Base-by-base conservation (phyloP, 1,140 invertebrate genomes). In the Polyergus mexicanus region DNA sequence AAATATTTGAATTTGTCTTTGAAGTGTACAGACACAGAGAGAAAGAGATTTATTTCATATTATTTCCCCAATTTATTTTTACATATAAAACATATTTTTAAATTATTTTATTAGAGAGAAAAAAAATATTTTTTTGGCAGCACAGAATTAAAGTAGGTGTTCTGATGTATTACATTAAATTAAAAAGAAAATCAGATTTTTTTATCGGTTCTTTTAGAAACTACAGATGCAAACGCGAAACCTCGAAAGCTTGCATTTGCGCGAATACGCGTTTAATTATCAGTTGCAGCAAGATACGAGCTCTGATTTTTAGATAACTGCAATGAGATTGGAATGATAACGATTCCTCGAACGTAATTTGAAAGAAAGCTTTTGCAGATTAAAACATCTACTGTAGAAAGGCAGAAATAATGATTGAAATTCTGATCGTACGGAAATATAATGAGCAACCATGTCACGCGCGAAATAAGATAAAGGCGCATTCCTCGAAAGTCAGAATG, bases 151-250 rank as follows among this genome's bases (percentile, higher is more conserved):
- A 65, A 35, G 3, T 44, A 10, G 28, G 25, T 54, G 19, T 51
- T 41, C 5, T 63, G 19, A 5, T n/a, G n/a, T 5, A 44, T 62
- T 28, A 16, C 51, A 16, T 35, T 19, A 51, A 32, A 78, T 44
- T 19, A 32, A 58, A 74, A 8, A 77, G 32, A 58, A 74, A 8
- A 77, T 77, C 28, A 66, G 19, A 35, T 76, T 72, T 75, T 69
- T 16, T 47, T 51, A 38, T 41, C 19, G 25, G 28, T 11, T 0
- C 16, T 41, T 5, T 47, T 41, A 10, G 2, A 38, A 41, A 19
- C 3, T 62, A 41, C 16, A 28, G 13, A 19, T 41, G 35, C 54
- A 28, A 75, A 8, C 2, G n/a, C 5, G 38, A 75, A 41, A 75
- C 1, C 28, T 25, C 22, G 10, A 3, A 62, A 75, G 6, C 13